A percentile compares a stretch with the other conserved stretches of the same genome.
Conservation (phyloP, 2,797 vertebrate genomes). For the Eupleurogrammus muticus region DNA sequence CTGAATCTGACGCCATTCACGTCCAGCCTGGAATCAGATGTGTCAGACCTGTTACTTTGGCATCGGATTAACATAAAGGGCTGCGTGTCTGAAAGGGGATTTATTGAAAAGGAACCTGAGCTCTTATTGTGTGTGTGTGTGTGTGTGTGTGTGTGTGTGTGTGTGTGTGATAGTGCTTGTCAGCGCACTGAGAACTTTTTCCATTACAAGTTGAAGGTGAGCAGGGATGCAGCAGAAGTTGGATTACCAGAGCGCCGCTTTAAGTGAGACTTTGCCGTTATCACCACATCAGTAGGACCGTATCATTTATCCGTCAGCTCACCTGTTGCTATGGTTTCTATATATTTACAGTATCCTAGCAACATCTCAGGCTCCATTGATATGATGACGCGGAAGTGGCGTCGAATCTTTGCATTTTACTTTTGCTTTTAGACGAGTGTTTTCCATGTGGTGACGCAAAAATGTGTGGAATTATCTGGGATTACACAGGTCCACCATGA, state of each 20-base stretch:
- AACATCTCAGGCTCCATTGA: constrained; percentile 11
- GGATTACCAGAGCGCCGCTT: constrained; percentile 50
- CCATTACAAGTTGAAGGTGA: constrained; percentile 61
- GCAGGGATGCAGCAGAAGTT: constrained; percentile 36
- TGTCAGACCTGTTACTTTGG: too few relatives aligned
- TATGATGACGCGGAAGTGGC: too few relatives aligned
- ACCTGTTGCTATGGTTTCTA: constrained; percentile 23
- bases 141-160: constrained; percentile 6
- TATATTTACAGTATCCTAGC: constrained; percentile 24
- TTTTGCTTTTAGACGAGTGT: too few relatives aligned
- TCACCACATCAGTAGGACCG: constrained; percentile 48
- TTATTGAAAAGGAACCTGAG: constrained; percentile 7
- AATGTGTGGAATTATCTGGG: too few relatives aligned
- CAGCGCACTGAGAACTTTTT: constrained; percentile 50
- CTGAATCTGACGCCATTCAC: not conserved
- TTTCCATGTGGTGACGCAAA: too few relatives aligned
- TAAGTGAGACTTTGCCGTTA: constrained; percentile 55
- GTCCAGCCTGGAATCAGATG: not conserved
- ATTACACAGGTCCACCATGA: too few relatives aligned
- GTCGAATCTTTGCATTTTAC: too few relatives aligned
- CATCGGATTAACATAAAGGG: not conserved
- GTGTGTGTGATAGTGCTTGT: constrained; percentile 19
- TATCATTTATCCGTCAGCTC: constrained; percentile 71
- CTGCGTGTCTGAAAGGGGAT: not conserved
- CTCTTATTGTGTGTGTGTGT: not conserved